Evolutionary conservation across 2,797 vertebrate species (phyloP).

Genomic region (Capromys pilorides): DNA sequence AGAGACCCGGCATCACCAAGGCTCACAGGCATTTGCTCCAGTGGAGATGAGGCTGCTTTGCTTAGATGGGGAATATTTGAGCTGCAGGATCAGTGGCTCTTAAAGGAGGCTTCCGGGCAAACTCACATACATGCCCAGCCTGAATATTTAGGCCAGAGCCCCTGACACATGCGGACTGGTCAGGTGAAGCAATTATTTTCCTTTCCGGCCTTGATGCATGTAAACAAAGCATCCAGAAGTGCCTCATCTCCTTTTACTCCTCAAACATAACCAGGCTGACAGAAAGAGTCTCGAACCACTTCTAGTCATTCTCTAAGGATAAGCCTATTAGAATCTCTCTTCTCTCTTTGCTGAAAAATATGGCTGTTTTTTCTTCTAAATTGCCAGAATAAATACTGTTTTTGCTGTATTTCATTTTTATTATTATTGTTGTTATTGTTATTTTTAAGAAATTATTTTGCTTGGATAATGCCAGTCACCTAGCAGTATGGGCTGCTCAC

Average conservation of each 20-base stretch:
- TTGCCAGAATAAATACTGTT: neutral
- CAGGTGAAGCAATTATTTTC: neutral
- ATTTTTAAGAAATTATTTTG: neutral
- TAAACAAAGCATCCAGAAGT: slow-evolving; percentile 7
- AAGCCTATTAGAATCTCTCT: neutral
- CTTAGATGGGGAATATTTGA: neutral
- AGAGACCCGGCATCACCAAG: neutral
- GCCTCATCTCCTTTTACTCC: slow-evolving; percentile 43
- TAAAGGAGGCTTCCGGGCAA: neutral
- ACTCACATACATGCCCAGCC: neutral
- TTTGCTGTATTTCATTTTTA: neutral
- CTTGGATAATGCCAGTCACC: neutral
- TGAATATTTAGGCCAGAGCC: neutral
- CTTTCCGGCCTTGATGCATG: neutral
- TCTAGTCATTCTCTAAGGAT: neutral
- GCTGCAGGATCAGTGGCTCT: neutral
- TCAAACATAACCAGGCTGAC: neutral
- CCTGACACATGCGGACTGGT: neutral
- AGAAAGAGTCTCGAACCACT: neutral
- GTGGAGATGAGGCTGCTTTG: neutral
- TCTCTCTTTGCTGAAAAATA: neutral
- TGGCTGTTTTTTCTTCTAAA: neutral
- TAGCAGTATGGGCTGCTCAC: neutral
- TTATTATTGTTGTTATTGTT: too few relatives aligned
- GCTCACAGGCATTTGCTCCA: neutral